phyloP scores from a whole-genome alignment of 1,140 invertebrate species.

The Delia radicum region DNA sequence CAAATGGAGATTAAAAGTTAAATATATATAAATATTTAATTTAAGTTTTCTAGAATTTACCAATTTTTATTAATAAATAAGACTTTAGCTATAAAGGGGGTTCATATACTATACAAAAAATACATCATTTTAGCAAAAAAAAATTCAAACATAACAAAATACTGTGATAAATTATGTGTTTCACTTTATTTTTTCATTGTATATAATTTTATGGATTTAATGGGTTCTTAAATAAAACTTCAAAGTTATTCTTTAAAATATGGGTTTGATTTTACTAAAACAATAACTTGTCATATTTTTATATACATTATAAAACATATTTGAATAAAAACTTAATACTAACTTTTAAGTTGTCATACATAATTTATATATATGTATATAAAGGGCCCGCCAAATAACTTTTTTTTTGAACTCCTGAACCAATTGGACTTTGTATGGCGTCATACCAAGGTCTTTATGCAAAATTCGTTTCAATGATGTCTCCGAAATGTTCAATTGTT shows the following conservation, averaged over 20 bases:
- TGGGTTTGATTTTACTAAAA: too few species aligned
- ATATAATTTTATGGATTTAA: background rate
- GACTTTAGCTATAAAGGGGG: background rate
- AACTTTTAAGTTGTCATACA: background rate
- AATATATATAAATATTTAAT: background rate
- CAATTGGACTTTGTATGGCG: too few species aligned
- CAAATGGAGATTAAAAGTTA: background rate
- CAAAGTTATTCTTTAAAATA: background rate
- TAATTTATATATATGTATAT: background rate
- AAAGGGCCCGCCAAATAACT: too few species aligned
- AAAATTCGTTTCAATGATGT: too few species aligned
- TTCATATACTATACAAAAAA: background rate
- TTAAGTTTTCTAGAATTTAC: too few species aligned
- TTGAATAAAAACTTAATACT: background rate
- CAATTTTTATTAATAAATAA: background rate
- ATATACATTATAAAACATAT: too few species aligned
- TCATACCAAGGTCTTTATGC: too few species aligned
- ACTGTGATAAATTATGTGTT: background rate
- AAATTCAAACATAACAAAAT: background rate
- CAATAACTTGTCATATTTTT: too few species aligned
- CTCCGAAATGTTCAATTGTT: too few species aligned
- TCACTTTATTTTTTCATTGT: background rate
- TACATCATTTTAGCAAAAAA: background rate
- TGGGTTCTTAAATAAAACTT: background rate
- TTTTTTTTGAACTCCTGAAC: too few species aligned